A percentile compares a stretch with the other conserved stretches of the same genome.
Conservation (phyloP, 2,113 vertebrate species). For the Pollachius pollachius region DNA sequence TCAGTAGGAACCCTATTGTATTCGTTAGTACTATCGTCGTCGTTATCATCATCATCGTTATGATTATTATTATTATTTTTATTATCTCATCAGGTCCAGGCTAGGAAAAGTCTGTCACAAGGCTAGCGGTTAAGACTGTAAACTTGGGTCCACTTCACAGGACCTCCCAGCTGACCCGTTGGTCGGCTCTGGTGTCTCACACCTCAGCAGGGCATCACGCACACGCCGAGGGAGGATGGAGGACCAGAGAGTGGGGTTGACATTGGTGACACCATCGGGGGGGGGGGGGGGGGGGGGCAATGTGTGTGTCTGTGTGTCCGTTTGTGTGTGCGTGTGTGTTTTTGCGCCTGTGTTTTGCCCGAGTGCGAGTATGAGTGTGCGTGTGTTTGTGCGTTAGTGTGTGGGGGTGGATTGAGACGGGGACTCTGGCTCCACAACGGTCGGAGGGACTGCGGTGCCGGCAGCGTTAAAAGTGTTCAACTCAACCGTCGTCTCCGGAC, state of each 20-base stretch:
- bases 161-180: neutral
- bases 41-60: no score
- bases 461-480: neutral
- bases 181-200: conserved; percentile 14
- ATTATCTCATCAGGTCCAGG: neutral
- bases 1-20: no score
- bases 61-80: no score
- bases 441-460: neutral
- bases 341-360: neutral
- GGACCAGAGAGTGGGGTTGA: neutral
- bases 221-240: conserved; percentile 1
- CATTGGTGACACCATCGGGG: neutral
- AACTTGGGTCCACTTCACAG: neutral
- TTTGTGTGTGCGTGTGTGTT: neutral
- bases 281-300: conserved; percentile 33
- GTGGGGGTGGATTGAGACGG: neutral
- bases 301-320: conserved; percentile 1
- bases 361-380: neutral
- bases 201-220: conserved; percentile 34
- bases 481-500: no score
- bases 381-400: conserved; percentile 17
- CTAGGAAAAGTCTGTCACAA: neutral
- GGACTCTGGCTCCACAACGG: neutral
- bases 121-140: neutral
- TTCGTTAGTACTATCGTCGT: no score